Percentiles rank a stretch among this genome's conserved stretches.
These are phyloP conservation scores for Pogonophryne albipinna DNA, from an alignment of 2,797 vertebrate genomes.

Conservation along the genomic window DNA sequence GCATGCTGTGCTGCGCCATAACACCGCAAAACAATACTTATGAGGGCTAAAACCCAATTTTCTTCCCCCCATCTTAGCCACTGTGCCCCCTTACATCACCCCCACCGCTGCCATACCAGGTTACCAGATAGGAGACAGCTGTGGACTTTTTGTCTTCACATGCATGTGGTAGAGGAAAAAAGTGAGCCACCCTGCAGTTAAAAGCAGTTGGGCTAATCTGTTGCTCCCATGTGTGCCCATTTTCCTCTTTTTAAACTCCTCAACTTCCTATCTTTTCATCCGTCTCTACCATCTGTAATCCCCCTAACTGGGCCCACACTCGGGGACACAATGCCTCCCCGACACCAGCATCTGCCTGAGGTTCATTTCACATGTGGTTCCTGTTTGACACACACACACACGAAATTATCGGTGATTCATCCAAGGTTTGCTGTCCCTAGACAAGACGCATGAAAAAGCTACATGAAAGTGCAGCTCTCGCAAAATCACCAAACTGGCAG, in stretches of 20 bases:
- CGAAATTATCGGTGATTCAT: constrained; percentile 63
- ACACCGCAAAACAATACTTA: constrained; percentile 56
- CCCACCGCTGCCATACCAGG: constrained; percentile 21
- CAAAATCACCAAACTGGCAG: constrained; percentile 17
- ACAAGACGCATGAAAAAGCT: constrained; percentile 32
- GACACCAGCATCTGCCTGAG: constrained; percentile 61
- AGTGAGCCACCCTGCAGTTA: constrained; percentile 45
- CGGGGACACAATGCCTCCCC: constrained; percentile 59
- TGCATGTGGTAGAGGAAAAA: constrained; percentile 28
- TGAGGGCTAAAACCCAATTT: constrained; percentile 41
- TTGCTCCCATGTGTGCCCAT: constrained; percentile 71
- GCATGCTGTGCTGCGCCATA: constrained; percentile 52
- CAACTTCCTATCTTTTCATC: constrained; percentile 63
- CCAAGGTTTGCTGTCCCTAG: constrained; percentile 51
- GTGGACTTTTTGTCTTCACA: constrained; percentile 47
- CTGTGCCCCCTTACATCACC: constrained; percentile 36
- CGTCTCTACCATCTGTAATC: constrained; percentile 56
- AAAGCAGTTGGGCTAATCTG: constrained; percentile 66
- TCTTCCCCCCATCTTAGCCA: constrained; percentile 46
- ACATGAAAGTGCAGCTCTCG: constrained; percentile 2
- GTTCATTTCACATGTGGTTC: constrained; percentile 79
- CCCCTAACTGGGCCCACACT: constrained; percentile 61
- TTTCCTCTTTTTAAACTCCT: constrained; percentile 62
- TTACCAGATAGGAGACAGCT: constrained; percentile 71
- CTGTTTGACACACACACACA: constrained; percentile 59